Evolutionary conservation across 1,140 invertebrate genomes (phyloP), one percentile per base, ranked within the genome.

Genomic region (Zophobas atratus): DNA sequence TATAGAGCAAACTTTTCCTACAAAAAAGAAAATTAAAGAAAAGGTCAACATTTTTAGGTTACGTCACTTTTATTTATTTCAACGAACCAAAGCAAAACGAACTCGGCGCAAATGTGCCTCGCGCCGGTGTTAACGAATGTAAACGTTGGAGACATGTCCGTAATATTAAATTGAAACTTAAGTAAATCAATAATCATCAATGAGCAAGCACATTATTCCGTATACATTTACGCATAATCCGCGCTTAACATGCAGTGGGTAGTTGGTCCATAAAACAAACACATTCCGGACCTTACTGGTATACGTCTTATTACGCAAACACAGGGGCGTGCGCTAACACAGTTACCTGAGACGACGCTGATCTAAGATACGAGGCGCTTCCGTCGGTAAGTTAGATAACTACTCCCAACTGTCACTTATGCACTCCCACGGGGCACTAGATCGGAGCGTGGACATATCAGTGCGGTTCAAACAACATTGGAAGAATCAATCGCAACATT

Each of bases 401-500:
- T 51, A 75, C 51, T 34, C 33, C n/a, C 63, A 73, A 49, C 73
- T 56, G 60, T 77, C 77, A 76, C 77, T 81, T 76, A 70, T 75
- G 71, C 80, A 82, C 81, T 81, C 79, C 82, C 81, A 81, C 72
- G 63, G 81, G 81, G 80, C 79, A 80, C 81, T 82, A 77, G 75
- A 78, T 75, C 70, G 57, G 76, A 82, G 49, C 82, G 77, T 84
- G 81, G 80, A 84, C 78, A 84, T 82, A 85, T 83, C 84, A 80
- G 80, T 82, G 83, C 82, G 81, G 84, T 84, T 85, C 85, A 84
- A 85, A 86, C 85, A 86, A 84, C 84, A 86, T 86, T 86, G 85
- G 82, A 84, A 86, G 85, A 86, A 86, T 86, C 85, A 86, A 86
- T 86, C 85, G 85, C 84, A 84, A 86, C 85, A 86, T 86, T 86